A percentile compares a stretch with the other conserved stretches of the same genome.
Conservation (phyloP, 2,113 vertebrate species). For the Oenanthe oenanthe region DNA sequence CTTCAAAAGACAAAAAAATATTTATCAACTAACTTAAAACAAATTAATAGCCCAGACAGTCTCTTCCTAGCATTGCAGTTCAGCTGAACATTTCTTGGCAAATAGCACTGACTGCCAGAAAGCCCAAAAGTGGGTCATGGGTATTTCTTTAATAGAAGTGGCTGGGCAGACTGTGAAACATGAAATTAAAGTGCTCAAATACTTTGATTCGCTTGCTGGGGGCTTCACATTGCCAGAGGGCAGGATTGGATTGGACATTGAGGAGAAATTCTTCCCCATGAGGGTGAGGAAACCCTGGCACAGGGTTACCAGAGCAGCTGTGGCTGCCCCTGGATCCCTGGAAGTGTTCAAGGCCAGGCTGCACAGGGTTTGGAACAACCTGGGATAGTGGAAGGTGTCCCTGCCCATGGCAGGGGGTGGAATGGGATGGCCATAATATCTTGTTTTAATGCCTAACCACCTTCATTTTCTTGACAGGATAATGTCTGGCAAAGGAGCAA, state of each 20-base stretch:
- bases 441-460: neutral
- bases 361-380: accelerated
- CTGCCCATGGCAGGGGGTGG: neutral
- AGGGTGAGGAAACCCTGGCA: neutral
- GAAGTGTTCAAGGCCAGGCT: accelerated
- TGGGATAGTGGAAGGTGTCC: neutral
- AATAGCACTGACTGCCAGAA: neutral
- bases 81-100: neutral
- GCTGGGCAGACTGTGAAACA: neutral
- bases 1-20: neutral
- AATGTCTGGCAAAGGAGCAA: neutral
- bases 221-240: neutral
- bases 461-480: neutral
- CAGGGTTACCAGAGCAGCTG: neutral
- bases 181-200: neutral
- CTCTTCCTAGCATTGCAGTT: neutral
- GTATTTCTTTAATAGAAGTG: neutral
- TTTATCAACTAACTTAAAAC: neutral
- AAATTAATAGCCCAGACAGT: neutral
- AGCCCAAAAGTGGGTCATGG: neutral
- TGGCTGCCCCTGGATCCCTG: neutral
- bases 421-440: neutral
- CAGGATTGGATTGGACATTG: neutral
- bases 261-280: neutral
- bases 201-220: neutral